phyloP scores from a whole-genome alignment of 2,888 invertebrate genomes.

The Synanthedon myopaeformis region DNA sequence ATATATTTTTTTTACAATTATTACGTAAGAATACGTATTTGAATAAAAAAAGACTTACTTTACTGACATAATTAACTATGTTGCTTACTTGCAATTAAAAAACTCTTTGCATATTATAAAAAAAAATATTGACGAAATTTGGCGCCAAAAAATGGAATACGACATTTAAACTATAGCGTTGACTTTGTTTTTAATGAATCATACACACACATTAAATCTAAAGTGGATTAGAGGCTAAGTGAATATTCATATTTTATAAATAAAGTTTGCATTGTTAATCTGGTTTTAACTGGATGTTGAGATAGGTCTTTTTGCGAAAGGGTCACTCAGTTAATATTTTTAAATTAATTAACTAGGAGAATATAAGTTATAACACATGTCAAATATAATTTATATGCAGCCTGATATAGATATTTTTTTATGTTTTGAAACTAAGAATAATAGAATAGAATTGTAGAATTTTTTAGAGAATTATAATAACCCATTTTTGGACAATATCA shows the following conservation, averaged over 20 bases:
- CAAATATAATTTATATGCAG: no score
- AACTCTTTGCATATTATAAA: no score
- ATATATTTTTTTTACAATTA: not conserved
- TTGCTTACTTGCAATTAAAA: conserved; percentile 14
- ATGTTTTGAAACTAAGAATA: no score
- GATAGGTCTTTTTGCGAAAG: conserved; percentile 16
- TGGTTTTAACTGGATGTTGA: conserved; percentile 18
- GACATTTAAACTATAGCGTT: not conserved
- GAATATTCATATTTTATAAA: no score
- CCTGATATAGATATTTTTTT: no score
- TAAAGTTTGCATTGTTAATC: no score
- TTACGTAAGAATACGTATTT: conserved; percentile 1
- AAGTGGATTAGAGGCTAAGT: not conserved
- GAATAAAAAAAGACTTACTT: conserved; percentile 20
- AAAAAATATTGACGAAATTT: not conserved
- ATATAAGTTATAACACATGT: no score
- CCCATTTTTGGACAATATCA: no score
- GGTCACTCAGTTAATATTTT: conserved; percentile 3
- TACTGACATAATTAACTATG: conserved; percentile 13
- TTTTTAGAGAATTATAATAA: no score
- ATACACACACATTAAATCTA: not conserved
- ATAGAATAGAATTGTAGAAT: no score
- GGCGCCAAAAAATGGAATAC: conserved; percentile 6
- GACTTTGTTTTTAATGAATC: not conserved
- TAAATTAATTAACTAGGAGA: no score